A percentile compares a stretch with the other conserved stretches of the same genome.
Evolutionary conservation across 92 coral and sea anemone genomes (phyloP).

Genomic region (Isaurus tuberculatus): DNA sequence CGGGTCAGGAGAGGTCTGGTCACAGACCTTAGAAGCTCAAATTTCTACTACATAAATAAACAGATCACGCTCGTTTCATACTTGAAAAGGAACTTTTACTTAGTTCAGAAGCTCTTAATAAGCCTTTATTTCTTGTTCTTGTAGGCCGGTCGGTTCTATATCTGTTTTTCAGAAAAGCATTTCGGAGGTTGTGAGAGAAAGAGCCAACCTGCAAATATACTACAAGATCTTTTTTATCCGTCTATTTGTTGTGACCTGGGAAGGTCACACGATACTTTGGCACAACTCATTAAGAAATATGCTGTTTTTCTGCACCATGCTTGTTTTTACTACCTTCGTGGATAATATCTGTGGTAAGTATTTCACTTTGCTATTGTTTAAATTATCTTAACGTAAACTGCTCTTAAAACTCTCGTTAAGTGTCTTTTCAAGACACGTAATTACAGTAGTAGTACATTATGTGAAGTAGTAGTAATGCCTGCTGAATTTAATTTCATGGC

Average conservation of each 20-base stretch:
- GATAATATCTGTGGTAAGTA: slow-evolving; percentile 2
- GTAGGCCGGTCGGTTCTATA: background rate
- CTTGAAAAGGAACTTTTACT: background rate
- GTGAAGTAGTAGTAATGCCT: background rate
- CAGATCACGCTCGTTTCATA: slow-evolving; percentile 7
- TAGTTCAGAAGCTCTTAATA: background rate
- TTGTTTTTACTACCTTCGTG: background rate
- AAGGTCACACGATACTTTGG: background rate
- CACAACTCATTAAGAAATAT: background rate
- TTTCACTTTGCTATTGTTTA: background rate
- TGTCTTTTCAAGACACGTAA: background rate
- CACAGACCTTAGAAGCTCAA: slow-evolving; percentile 1
- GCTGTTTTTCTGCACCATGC: background rate
- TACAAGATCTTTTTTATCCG: background rate
- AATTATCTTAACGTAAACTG: background rate
- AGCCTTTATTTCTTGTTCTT: background rate
- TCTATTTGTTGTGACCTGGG: background rate
- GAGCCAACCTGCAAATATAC: too few relatives aligned
- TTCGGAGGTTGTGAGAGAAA: too few relatives aligned
- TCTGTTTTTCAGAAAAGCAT: too few relatives aligned
- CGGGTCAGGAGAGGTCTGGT: slow-evolving; percentile 28
- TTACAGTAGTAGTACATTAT: background rate
- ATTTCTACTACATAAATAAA: slow-evolving; percentile 9
- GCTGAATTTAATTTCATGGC: background rate
- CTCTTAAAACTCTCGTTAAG: background rate